phyloP scores from a whole-genome alignment of 2,797 vertebrate genomes.

The Craterocephalus amniculus region DNA sequence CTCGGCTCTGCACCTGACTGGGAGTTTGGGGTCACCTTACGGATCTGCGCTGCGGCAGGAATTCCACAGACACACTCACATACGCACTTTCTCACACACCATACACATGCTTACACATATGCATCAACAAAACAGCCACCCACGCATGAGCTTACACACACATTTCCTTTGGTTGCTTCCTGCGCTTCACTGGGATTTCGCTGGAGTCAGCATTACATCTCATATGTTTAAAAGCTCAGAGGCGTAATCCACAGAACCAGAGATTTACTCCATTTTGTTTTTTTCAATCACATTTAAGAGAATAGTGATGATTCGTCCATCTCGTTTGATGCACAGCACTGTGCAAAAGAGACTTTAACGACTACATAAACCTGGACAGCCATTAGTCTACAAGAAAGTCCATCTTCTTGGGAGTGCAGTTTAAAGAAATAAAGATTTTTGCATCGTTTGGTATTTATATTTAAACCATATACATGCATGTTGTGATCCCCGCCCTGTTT shows the following conservation, averaged over 20 bases:
- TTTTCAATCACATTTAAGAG: conserved; percentile 16
- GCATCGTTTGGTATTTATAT: too few relatives aligned
- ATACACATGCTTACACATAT: conserved; percentile 41
- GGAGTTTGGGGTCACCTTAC: conserved; percentile 80
- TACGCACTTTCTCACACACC: conserved; percentile 35
- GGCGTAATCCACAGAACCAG: conserved; percentile 8
- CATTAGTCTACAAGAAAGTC: background rate
- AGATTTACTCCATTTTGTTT: conserved; percentile 11
- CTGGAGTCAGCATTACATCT: conserved; percentile 45
- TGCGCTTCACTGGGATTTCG: conserved; percentile 66
- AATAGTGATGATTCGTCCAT: conserved; percentile 23
- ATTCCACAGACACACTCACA: conserved; percentile 62
- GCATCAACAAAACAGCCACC: conserved; percentile 62
- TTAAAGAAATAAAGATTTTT: background rate
- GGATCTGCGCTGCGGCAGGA: conserved; percentile 63
- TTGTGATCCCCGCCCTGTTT: conserved; percentile 42
- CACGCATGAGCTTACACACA: conserved; percentile 48
- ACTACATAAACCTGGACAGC: background rate
- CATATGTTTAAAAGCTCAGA: conserved; percentile 68
- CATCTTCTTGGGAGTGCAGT: background rate
- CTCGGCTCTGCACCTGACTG: conserved; percentile 80
- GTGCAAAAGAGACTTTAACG: background rate
- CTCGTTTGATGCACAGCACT: conserved; percentile 23
- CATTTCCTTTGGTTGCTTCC: conserved; percentile 65
- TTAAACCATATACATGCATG: too few relatives aligned